Evolutionary conservation across 1,140 invertebrate genomes (phyloP), one percentile per base, ranked within the genome.

Genomic region (Pogonus chalceus): DNA sequence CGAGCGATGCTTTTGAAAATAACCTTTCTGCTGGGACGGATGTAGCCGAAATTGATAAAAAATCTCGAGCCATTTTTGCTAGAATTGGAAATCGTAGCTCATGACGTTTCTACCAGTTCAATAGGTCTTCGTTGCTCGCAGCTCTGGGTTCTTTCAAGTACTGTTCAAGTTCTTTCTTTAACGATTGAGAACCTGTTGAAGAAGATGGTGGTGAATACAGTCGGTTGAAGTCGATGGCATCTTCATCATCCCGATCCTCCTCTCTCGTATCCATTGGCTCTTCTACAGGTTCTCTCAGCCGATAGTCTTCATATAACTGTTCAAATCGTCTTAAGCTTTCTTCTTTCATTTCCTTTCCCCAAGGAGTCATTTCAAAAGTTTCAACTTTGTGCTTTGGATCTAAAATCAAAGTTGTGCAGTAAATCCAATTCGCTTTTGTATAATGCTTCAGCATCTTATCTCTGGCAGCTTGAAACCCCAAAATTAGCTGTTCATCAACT

Each of bases 401-500:
- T 59, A 67, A 60, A 64, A 68, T 66, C 51, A 69, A 59, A 56
- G 61, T 57, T 52, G 58, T 60, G 58, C 63, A 69, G 58, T 66
- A 70, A 55, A 67, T 65, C 62, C 62, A 69, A 58, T 69, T 68
- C 35, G 56, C 65, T 55, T 65, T 67, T 47, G 60, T 59, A 50
- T 68, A 68, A 62, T 67, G 61, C 54, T 63, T 61, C n/a, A 65
- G 35, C 52, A 67, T 65, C 65, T 69, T 69, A 52, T 68, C 63
- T 55, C 62, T 37, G 48, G 61, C 61, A 53, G 62, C 63, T 62
- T 67, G 60, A 52, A 67, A 65, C 54, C 43, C 64, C 23, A 62
- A 51, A 61, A 67, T 63, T 39, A 66, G 58, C 55, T 53, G 58
- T 60, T 65, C 59, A 61, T 66, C 63, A 31, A 63, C 57, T 59